A percentile compares a stretch with the other conserved stretches of the same genome.
Conservation (phyloP, 2,797 vertebrate species). For the Allobates femoralis region DNA sequence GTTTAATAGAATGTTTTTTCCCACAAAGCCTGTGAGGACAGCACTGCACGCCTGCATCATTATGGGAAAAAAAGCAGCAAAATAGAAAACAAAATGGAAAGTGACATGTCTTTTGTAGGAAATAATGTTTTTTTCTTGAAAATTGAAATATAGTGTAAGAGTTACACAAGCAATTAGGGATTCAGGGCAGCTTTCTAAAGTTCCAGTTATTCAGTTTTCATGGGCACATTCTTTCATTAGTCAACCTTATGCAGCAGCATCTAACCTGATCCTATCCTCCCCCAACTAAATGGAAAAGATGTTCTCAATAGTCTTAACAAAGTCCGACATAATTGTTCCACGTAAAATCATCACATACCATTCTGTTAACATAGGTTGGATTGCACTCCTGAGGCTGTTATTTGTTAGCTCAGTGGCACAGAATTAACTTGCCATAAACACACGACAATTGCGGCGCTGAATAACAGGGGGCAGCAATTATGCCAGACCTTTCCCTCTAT, state of each 20-base stretch:
- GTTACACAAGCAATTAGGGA: constrained; percentile 44
- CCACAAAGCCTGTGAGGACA: neutral
- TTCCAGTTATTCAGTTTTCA: constrained; percentile 45
- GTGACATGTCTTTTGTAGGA: constrained; percentile 17
- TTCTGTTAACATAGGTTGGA: constrained; percentile 59
- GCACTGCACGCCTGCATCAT: constrained; percentile 3
- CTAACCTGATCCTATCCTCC: constrained; percentile 51
- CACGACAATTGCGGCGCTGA: constrained; percentile 53
- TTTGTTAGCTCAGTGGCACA: constrained; percentile 59
- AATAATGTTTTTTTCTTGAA: constrained; percentile 29
- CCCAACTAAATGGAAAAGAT: constrained; percentile 57
- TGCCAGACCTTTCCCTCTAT: constrained; percentile 59
- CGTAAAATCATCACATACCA: constrained; percentile 54
- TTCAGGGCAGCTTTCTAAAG: constrained; percentile 21
- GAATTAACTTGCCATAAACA: constrained; percentile 60
- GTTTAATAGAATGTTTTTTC: neutral
- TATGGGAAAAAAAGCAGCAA: neutral
- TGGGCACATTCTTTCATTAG: constrained; percentile 46
- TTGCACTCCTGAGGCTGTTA: constrained; percentile 53
- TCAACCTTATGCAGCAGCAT: constrained; percentile 45
- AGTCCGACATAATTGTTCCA: constrained; percentile 58
- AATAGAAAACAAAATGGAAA: constrained; percentile 1
- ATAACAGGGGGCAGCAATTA: constrained; percentile 61
- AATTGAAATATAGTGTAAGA: constrained; percentile 18
- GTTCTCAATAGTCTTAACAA: constrained; percentile 57